Percentiles rank a stretch among this genome's conserved stretches.
phyloP scores from a whole-genome alignment of 2,888 invertebrate species.

The Drosophila robusta region DNA sequence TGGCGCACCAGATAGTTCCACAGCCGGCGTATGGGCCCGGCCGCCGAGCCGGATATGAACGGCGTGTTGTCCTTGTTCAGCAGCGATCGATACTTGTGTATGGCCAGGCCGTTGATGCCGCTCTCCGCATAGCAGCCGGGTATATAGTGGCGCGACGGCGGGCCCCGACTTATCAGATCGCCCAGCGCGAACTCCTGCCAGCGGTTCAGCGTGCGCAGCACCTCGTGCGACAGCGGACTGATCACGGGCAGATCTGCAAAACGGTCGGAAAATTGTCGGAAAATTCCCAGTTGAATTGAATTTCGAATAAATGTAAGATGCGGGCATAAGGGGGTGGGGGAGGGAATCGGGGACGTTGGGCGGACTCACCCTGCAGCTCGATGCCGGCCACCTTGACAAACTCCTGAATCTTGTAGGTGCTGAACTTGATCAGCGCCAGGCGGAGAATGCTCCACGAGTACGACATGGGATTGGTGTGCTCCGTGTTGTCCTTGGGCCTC shows the following conservation, averaged over 20 bases:
- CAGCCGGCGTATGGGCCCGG: constrained; percentile 91
- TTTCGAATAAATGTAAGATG: too few species aligned
- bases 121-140: constrained; percentile 94
- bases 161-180: constrained; percentile 88
- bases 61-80: constrained; percentile 98
- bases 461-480: constrained; percentile 96
- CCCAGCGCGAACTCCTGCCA: constrained; percentile 95
- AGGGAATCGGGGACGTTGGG: too few species aligned
- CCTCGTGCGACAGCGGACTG: constrained; percentile 96
- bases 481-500: constrained; percentile 88
- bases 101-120: constrained; percentile 91
- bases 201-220: constrained; percentile 92
- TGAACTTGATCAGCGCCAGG: constrained; percentile 93
- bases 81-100: constrained; percentile 96
- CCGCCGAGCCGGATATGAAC: constrained; percentile 91
- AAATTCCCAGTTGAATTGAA: neutral
- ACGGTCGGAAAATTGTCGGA: neutral
- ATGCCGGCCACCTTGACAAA: constrained; percentile 95
- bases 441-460: constrained; percentile 98
- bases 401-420: constrained; percentile 93
- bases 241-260: constrained; percentile 94
- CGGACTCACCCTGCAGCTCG: constrained; percentile 91
- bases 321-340: too few species aligned
- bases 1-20: constrained; percentile 98
- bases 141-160: constrained; percentile 94